These are phyloP conservation scores for Plusia festucae DNA, from an alignment of 2,888 invertebrate genomes.

Conservation along the genomic window DNA sequence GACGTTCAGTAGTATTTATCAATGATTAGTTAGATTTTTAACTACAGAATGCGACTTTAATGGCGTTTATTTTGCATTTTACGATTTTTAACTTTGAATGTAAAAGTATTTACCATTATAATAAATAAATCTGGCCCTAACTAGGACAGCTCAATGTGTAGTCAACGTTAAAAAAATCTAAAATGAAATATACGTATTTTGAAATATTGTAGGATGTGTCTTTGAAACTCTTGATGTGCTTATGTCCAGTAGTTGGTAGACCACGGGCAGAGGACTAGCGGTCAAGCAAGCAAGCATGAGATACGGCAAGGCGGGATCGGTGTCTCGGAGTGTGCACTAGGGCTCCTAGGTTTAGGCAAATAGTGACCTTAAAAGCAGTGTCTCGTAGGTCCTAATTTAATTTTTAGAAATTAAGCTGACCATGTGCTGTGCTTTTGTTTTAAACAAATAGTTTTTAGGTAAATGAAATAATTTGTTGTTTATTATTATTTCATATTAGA, in stretches of 20 bases:
- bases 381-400: constrained; percentile 84
- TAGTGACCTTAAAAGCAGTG: constrained; percentile 80
- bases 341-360: constrained; percentile 84
- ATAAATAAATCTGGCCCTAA: constrained; percentile 77
- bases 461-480: constrained; percentile 85
- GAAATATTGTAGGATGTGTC: constrained; percentile 85
- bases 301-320: constrained; percentile 60
- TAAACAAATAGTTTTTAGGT: constrained; percentile 86
- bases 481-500: constrained; percentile 78
- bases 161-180: constrained; percentile 73
- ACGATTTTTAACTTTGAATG: constrained; percentile 68
- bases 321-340: constrained; percentile 76
- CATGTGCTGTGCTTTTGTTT: constrained; percentile 90
- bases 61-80: constrained; percentile 79
- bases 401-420: constrained; percentile 87
- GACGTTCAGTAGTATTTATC: constrained; percentile 72
- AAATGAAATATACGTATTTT: constrained; percentile 79
- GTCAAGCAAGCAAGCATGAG: constrained; percentile 46
- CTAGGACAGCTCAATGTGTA: constrained; percentile 87
- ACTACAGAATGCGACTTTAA: constrained; percentile 69
- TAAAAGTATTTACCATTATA: constrained; percentile 71
- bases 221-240: constrained; percentile 88
- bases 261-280: constrained; percentile 63
- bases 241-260: constrained; percentile 85
- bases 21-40: constrained; percentile 79